Conservation (phyloP, 2,888 invertebrate genomes). For the Synanthedon vespiformis region DNA sequence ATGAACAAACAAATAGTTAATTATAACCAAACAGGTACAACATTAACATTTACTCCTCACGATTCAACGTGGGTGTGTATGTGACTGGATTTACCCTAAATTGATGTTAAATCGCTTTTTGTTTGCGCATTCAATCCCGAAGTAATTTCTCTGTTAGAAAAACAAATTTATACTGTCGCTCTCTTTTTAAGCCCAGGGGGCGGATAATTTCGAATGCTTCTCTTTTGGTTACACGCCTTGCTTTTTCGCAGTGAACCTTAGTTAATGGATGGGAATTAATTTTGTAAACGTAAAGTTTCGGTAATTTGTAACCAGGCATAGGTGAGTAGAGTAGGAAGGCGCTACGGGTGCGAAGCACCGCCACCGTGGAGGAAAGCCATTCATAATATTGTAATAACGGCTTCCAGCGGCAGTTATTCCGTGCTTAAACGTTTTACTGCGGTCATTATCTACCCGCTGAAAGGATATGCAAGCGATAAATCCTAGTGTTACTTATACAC, state of each 20-base stretch:
- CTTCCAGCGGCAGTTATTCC: constrained; percentile 65
- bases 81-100: constrained; percentile 19
- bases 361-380: constrained; percentile 50
- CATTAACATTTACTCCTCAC: too few species aligned
- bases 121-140: constrained; percentile 46
- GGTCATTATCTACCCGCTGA: constrained; percentile 70
- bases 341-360: constrained; percentile 6
- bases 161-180: constrained; percentile 36
- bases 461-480: constrained; percentile 70
- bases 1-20: too few species aligned
- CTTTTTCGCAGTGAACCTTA: not conserved
- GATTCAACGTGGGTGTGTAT: not conserved
- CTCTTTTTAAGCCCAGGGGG: constrained; percentile 23
- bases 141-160: constrained; percentile 44
- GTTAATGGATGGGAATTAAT: not conserved
- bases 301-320: constrained; percentile 7
- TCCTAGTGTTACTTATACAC: constrained; percentile 50
- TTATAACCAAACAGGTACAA: too few species aligned
- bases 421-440: constrained; percentile 71
- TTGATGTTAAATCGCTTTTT: constrained; percentile 56
- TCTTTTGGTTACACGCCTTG: constrained; percentile 3
- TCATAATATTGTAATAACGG: constrained; percentile 71
- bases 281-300: constrained; percentile 8
- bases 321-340: not conserved
- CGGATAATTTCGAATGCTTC: constrained; percentile 15